A percentile compares a stretch with the other conserved stretches of the same genome.
Conservation (phyloP, 2,888 invertebrate species). For the Muschampia staudingeri region DNA sequence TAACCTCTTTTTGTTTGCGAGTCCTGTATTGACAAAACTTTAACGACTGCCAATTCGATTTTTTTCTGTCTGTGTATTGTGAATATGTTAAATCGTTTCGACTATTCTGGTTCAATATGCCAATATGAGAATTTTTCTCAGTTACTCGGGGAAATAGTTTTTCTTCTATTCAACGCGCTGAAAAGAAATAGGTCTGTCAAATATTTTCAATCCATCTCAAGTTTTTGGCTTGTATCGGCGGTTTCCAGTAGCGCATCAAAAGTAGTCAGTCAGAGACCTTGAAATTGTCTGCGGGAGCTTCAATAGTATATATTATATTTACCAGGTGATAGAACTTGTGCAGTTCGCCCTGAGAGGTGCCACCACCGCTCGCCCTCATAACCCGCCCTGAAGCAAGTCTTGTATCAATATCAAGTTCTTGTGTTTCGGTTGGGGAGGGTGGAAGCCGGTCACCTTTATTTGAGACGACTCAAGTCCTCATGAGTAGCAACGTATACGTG, state of each 20-base stretch:
- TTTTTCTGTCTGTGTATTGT: neutral
- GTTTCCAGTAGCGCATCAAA: neutral
- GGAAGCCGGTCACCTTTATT: no score
- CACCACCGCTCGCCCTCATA: no score
- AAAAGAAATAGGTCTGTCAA: slow-evolving; percentile 1
- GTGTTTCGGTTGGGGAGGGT: no score
- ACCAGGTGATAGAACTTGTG: no score
- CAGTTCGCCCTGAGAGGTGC: no score
- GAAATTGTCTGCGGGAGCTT: no score
- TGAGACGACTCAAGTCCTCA: no score
- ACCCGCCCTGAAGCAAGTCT: no score
- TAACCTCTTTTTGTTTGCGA: slow-evolving; percentile 1
- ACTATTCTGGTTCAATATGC: neutral
- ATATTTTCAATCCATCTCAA: neutral
- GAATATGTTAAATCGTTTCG: slow-evolving; percentile 6
- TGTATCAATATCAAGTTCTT: no score
- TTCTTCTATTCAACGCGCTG: neutral
- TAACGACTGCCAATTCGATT: slow-evolving; percentile 10
- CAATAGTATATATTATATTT: no score
- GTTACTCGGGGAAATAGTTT: neutral
- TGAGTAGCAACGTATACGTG: no score
- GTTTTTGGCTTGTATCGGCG: neutral
- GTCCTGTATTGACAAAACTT: slow-evolving; percentile 13
- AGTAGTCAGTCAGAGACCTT: no score
- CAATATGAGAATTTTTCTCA: neutral